phyloP scores from a whole-genome alignment of 2,888 invertebrate species.

The Hypsopygia costalis region DNA sequence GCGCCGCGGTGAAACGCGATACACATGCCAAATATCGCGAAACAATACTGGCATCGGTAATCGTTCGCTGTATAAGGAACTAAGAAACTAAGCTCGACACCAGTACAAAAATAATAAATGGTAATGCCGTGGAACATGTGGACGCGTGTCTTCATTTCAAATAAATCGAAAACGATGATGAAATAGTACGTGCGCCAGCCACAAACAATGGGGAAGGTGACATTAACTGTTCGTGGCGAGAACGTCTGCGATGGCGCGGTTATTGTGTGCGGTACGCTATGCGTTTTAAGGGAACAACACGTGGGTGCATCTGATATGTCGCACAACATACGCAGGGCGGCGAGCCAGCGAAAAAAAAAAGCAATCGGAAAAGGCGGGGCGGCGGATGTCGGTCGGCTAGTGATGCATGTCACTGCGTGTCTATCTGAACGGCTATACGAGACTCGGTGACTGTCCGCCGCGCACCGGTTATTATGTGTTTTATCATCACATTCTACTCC shows the following conservation, averaged over 20 bases:
- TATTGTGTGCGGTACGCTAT: conserved; percentile 28
- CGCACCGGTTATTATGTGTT: conserved; percentile 24
- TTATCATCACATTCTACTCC: conserved; percentile 6
- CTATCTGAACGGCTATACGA: conserved; percentile 10
- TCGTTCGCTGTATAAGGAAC: conserved; percentile 56
- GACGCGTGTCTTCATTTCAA: conserved; percentile 55
- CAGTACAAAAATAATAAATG: conserved; percentile 49
- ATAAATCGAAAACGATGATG: conserved; percentile 55
- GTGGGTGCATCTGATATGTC: conserved; percentile 34
- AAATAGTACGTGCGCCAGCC: conserved; percentile 51
- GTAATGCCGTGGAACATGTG: conserved; percentile 53
- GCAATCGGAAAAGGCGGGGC: conserved; percentile 48
- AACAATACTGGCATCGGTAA: conserved; percentile 71
- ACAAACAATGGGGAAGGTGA: conserved; percentile 56
- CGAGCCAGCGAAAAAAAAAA: conserved; percentile 34
- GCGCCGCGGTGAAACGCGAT: conserved; percentile 56
- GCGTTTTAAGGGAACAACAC: conserved; percentile 30
- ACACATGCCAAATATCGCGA: conserved; percentile 67
- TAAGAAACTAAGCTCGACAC: conserved; percentile 52
- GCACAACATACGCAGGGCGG: conserved; percentile 16
- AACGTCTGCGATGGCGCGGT: conserved; percentile 31
- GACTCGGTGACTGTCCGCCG: conserved; percentile 18
- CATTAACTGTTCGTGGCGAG: conserved; percentile 33
- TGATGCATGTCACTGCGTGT: conserved; percentile 38
- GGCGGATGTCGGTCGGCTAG: conserved; percentile 37